Base-by-base conservation (phyloP, 2,113 vertebrate genomes). In the Cebus imitator region DNA sequence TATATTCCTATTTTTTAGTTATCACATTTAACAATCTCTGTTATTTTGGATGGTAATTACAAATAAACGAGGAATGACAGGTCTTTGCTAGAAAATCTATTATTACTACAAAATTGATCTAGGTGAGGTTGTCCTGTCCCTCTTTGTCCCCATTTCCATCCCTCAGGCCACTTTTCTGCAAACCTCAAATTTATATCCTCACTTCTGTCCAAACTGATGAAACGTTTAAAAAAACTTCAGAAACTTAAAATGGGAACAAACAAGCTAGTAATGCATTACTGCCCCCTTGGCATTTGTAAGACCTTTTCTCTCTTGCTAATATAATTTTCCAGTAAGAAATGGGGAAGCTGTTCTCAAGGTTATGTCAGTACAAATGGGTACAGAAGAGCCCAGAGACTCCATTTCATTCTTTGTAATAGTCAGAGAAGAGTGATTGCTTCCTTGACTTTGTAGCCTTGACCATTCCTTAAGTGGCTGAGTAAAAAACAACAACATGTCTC, bases 341-440 rank as follows among this genome's bases (percentile, higher is more conserved):
- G 79, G 86, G 66, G 83, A 94, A 94, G 52, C 27, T n/a, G 92
- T 88, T 93, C 92, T 83, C 3, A 6, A 97, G 91, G 95, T 96
- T 96, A 75, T 25, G 27, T 85, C 94, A 73, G 72, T 66, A 73
- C 52, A 96, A 92, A 92, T 91, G 85, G 82, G 72, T 79, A 25
- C 61, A 48, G 75, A 94, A 40, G 66, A 93, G 93, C 79, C 79
- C 27, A 64, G 96, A 97, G 95, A 97, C 95, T 89, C 64, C 43
- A 61, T 80, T 92, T 89, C 86, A 89, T 76, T 91, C 89, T 97
- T 83, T 76, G 87, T 68, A 82, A 80, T 52, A 83, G 37, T 84
- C 96, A 52, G 45, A 94, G 86, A 97, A 97, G 97, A 97, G 79
- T 91, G 96, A 98, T 97, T 97, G 89, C 96, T 97, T 95, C 96